Evolutionary conservation across 2,797 vertebrate species (phyloP).

Genomic region (Mustela erminea): DNA sequence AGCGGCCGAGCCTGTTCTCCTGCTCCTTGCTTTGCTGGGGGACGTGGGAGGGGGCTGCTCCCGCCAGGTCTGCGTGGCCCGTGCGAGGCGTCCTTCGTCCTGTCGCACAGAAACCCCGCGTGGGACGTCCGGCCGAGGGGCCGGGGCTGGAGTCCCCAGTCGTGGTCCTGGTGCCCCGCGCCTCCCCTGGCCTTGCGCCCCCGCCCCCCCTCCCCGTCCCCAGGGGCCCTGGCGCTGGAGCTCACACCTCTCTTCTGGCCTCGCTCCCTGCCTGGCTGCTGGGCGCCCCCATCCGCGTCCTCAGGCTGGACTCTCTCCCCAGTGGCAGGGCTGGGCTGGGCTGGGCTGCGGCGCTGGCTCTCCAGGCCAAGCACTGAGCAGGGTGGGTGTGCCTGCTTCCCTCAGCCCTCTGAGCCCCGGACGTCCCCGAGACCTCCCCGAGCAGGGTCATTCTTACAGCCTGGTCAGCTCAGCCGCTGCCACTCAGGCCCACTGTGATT

Average conservation of each 20-base stretch:
- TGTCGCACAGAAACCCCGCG: not conserved
- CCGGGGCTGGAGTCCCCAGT: no score
- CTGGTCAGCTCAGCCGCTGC: not conserved
- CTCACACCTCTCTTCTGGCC: not conserved
- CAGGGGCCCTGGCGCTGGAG: not conserved
- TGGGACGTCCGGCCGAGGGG: no score
- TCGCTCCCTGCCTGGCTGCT: not conserved
- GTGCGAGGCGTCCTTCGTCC: not conserved
- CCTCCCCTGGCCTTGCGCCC: not conserved
- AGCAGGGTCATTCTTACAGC: not conserved
- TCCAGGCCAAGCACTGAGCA: not conserved
- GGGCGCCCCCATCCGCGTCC: constrained; percentile 5
- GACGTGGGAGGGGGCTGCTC: not conserved
- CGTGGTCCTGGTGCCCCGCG: no score
- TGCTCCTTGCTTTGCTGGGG: not conserved
- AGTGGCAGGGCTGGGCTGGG: constrained; percentile 31
- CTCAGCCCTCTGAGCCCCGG: not conserved
- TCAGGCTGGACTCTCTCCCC: constrained; percentile 46
- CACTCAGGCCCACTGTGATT: not conserved
- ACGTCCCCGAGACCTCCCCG: not conserved
- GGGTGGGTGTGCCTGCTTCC: not conserved
- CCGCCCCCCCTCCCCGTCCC: no score
- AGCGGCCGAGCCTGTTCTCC: not conserved
- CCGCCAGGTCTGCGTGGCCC: not conserved
- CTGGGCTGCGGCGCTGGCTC: not conserved